phyloP scores from a whole-genome alignment of 2,113 vertebrate species.

The Cariama cristata region DNA sequence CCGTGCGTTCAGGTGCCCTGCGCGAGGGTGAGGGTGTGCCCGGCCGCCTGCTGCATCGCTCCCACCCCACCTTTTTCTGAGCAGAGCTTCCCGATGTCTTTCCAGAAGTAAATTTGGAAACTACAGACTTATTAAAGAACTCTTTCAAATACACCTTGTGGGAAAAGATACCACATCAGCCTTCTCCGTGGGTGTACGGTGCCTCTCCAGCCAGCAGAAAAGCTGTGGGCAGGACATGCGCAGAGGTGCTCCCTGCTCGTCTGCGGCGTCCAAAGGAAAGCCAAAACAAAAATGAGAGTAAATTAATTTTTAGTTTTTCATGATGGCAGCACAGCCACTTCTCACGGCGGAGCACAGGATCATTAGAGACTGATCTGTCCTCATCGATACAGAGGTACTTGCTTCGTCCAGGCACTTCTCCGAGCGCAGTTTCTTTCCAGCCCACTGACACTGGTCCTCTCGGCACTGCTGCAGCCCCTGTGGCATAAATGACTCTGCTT shows the following conservation, averaged over 20 bases:
- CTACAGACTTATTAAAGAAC: not conserved
- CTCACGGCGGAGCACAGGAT: not conserved
- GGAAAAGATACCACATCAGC: not conserved
- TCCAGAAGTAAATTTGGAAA: not conserved
- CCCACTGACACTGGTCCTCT: not conserved
- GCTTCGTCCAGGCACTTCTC: not conserved
- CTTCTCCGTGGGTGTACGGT: fast-evolving
- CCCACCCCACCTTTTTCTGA: not conserved
- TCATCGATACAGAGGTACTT: not conserved
- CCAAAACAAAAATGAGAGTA: not conserved
- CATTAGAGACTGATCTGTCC: not conserved
- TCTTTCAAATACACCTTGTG: not conserved
- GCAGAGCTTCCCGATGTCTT: not conserved
- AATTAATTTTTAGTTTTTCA: not conserved
- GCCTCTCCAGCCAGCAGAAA: not conserved
- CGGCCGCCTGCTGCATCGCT: not conserved
- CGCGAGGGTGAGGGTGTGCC: too few relatives aligned
- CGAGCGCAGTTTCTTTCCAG: not conserved
- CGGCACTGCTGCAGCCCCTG: not conserved
- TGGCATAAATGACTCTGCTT: not conserved
- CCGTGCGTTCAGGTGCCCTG: too few relatives aligned
- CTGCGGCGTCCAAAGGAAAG: not conserved
- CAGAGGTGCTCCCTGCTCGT: not conserved
- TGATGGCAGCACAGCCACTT: not conserved
- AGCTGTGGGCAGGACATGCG: not conserved